A percentile compares a stretch with the other conserved stretches of the same genome.
These are phyloP conservation scores for Atrina japonica DNA, from an alignment of 2,888 invertebrate species.

Conservation along the genomic window DNA sequence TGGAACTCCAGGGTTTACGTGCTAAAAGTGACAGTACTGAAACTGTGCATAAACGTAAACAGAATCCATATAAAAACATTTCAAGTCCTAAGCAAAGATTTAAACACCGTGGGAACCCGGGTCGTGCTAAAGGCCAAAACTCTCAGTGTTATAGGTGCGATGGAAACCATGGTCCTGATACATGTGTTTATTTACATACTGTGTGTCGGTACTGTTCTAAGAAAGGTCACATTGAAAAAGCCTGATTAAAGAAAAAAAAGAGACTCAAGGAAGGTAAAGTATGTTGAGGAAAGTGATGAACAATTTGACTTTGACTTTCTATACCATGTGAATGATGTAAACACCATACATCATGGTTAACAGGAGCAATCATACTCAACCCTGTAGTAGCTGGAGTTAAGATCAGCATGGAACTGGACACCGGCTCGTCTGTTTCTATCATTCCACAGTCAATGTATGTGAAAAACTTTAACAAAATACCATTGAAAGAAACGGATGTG, in stretches of 20 bases:
- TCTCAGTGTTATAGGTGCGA: constrained; percentile 21
- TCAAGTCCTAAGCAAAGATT: background rate
- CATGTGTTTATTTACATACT: constrained; percentile 1
- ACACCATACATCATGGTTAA: background rate
- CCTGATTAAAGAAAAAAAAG: constrained; percentile 11
- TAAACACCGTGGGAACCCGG: no score
- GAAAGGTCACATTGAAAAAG: constrained; percentile 18
- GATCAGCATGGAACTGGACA: constrained; percentile 25
- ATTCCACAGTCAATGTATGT: background rate
- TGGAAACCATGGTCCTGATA: constrained; percentile 10
- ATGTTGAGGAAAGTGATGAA: background rate
- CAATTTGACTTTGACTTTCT: background rate
- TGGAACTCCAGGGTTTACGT: background rate
- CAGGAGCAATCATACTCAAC: background rate
- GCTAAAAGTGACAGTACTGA: background rate
- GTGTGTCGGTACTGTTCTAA: constrained; percentile 18
- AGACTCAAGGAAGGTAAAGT: background rate
- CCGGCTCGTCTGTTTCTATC: constrained; percentile 10
- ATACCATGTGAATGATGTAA: background rate
- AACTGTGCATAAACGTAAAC: background rate
- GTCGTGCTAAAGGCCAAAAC: no score
- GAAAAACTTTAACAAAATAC: background rate
- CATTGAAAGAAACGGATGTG: background rate
- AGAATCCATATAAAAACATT: background rate
- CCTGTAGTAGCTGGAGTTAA: background rate